These are phyloP conservation scores for Daktulosphaira vitifoliae DNA, from an alignment of 1,140 invertebrate genomes.

Conservation along the genomic window DNA sequence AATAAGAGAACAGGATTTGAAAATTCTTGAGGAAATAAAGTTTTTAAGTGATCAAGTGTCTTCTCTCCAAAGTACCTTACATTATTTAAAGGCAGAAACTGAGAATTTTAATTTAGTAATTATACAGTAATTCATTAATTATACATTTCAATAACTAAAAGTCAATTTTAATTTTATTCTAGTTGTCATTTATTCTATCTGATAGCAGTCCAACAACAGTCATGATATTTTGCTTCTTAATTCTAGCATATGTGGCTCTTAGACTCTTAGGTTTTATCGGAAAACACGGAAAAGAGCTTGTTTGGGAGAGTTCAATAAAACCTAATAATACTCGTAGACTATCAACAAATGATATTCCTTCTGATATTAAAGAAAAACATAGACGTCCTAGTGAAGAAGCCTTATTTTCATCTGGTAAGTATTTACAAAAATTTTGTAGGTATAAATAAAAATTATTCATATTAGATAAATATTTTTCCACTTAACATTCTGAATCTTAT, in stretches of 20 bases:
- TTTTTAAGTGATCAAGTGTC: constrained; percentile 39
- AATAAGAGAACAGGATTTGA: constrained; percentile 37
- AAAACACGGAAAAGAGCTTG: background rate
- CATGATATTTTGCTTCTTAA: constrained; percentile 1
- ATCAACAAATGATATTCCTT: constrained; percentile 36
- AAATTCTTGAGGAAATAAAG: constrained; percentile 43
- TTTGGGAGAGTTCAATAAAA: constrained; percentile 5
- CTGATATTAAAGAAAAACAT: constrained; percentile 45
- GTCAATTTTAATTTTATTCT: too few species aligned
- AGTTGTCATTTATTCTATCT: constrained; percentile 13
- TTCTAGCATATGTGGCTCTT: background rate
- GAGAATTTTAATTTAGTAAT: constrained; percentile 2
- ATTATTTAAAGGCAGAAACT: constrained; percentile 3
- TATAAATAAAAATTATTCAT: too few species aligned
- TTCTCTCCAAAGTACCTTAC: constrained; percentile 18
- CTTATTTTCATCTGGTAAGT: constrained; percentile 55
- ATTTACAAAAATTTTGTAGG: too few species aligned
- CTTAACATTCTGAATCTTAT: too few species aligned
- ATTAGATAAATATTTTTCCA: too few species aligned
- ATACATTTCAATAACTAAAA: too few species aligned
- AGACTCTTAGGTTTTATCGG: background rate
- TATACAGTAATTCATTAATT: too few species aligned
- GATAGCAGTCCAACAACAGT: constrained; percentile 20
- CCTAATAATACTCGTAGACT: constrained; percentile 26
- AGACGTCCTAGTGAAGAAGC: constrained; percentile 69